Evolutionary conservation across 2,888 invertebrate genomes (phyloP).

Genomic region (Cephus runcator): DNA sequence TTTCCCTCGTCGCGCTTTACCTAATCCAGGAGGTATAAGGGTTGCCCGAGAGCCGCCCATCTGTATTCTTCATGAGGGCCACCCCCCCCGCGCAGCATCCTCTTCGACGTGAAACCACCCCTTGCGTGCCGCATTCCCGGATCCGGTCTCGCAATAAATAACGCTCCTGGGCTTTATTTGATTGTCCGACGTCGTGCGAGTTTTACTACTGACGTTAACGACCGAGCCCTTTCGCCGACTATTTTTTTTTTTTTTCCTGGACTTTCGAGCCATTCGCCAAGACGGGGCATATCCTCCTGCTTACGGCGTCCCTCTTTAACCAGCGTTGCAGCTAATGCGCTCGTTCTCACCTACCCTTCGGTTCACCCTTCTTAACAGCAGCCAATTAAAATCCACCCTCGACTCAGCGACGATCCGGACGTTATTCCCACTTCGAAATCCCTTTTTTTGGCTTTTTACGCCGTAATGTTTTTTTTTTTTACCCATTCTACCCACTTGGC

Average conservation of each 20-base stretch:
- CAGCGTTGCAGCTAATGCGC: background rate
- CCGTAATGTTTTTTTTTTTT: background rate
- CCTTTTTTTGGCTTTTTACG: background rate
- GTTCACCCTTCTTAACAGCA: background rate
- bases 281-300: background rate
- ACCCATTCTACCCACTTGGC: background rate
- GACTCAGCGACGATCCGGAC: background rate
- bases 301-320: background rate
- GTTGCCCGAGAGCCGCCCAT: constrained; percentile 10
- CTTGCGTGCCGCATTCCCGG: background rate
- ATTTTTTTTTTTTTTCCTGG: background rate
- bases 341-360: background rate
- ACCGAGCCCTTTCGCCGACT: constrained; percentile 2
- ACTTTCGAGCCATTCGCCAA: background rate
- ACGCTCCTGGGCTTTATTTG: constrained; percentile 26
- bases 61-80: constrained; percentile 4
- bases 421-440: background rate
- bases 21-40: constrained; percentile 35
- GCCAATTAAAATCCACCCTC: background rate
- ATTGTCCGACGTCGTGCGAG: constrained; percentile 25
- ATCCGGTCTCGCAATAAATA: constrained; percentile 31
- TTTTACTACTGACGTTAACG: constrained; percentile 11
- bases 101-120: background rate
- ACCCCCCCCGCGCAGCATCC: background rate
- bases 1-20: constrained; percentile 25